Conservation (phyloP, 2,888 invertebrate genomes). For the Tenthredo livida region DNA sequence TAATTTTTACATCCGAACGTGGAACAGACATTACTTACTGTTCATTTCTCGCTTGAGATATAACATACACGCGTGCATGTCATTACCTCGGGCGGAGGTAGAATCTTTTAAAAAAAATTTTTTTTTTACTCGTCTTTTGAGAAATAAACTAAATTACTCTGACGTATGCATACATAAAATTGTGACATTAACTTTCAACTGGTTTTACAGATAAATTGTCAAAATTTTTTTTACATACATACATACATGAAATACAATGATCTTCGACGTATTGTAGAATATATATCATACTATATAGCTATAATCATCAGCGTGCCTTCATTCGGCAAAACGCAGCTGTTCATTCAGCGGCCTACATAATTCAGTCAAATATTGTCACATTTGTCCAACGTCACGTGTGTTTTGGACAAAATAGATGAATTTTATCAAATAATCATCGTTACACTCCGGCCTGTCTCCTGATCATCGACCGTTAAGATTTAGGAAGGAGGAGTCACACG, state of each 20-base stretch:
- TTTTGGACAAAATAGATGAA: background rate
- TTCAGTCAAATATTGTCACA: conserved; percentile 38
- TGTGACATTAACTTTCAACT: background rate
- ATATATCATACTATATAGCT: too few relatives aligned
- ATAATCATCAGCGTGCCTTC: background rate
- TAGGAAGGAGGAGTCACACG: conserved; percentile 16
- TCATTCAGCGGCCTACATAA: conserved; percentile 25
- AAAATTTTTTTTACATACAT: background rate
- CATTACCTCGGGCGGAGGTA: background rate
- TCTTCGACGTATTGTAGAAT: background rate
- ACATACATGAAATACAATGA: background rate
- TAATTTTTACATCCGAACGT: background rate
- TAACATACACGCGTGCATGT: background rate
- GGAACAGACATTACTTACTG: background rate
- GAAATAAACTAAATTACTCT: background rate
- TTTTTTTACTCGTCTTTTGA: background rate
- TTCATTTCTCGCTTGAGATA: background rate
- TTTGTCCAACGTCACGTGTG: background rate
- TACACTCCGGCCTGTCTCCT: background rate
- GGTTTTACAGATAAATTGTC: background rate
- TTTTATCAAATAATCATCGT: background rate
- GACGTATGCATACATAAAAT: background rate
- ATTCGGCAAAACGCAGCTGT: too few relatives aligned
- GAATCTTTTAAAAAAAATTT: background rate
- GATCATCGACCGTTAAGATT: conserved; percentile 33